Percentiles rank a stretch among this genome's conserved stretches.
Evolutionary conservation across 2,888 invertebrate genomes (phyloP).

Genomic region (Scrobipalpa costella): DNA sequence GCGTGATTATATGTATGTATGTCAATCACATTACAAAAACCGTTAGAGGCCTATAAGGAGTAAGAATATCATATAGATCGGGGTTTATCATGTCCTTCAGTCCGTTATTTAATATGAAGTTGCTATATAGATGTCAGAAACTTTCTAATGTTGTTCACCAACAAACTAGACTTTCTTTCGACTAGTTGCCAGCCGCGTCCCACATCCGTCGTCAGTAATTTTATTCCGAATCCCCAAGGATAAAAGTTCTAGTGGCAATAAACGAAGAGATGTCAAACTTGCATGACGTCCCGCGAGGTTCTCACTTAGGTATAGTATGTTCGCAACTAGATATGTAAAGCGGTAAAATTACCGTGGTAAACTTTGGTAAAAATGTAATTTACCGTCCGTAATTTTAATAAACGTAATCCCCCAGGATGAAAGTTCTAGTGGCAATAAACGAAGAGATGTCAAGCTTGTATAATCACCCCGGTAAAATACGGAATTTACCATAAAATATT

Average conservation of each 20-base stretch:
- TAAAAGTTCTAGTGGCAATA: constrained; percentile 28
- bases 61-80: too few species aligned
- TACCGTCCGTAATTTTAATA: constrained; percentile 24
- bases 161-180: background rate
- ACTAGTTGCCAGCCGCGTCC: background rate
- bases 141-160: background rate
- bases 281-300: constrained; percentile 17
- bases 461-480: too few species aligned
- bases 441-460: constrained; percentile 25
- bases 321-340: constrained; percentile 13
- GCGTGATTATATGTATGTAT: too few species aligned
- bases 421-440: constrained; percentile 29
- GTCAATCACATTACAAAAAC: too few species aligned
- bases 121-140: too few species aligned
- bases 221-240: constrained; percentile 24
- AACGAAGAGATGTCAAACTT: constrained; percentile 26
- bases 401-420: constrained; percentile 22
- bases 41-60: too few species aligned
- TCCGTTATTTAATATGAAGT: too few species aligned
- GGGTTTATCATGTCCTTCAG: too few species aligned
- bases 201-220: constrained; percentile 19
- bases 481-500: too few species aligned
- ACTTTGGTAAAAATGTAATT: too few species aligned
- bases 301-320: background rate
- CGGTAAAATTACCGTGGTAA: too few species aligned